Percentiles rank a stretch among this genome's conserved stretches.
Conservation (phyloP, 1,140 invertebrate genomes). For the Trichonephila clavata region DNA sequence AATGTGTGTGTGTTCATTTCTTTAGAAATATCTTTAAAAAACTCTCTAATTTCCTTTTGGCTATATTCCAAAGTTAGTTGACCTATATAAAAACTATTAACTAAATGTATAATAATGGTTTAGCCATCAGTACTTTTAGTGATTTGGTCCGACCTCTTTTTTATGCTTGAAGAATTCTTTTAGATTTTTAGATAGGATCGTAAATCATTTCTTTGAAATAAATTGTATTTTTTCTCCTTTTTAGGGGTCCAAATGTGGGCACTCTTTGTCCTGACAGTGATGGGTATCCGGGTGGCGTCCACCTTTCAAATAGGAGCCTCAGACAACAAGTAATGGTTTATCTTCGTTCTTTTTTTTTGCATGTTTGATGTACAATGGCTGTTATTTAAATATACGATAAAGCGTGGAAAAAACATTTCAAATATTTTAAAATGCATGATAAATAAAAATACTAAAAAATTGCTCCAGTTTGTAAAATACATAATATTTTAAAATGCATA, state of each 20-base stretch:
- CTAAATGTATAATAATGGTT: neutral
- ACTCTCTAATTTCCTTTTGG: neutral
- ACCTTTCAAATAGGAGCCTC: slow-evolving; percentile 74
- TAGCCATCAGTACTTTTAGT: neutral
- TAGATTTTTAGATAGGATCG: neutral
- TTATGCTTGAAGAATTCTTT: neutral
- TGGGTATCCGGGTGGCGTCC: slow-evolving; percentile 73
- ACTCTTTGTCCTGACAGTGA: slow-evolving; percentile 74
- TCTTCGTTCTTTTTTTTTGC: neutral
- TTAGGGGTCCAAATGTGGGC: slow-evolving; percentile 76
- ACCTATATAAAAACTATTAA: slow-evolving; percentile 8
- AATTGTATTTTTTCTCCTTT: neutral
- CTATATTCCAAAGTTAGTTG: neutral
- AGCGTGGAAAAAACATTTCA: too few relatives aligned
- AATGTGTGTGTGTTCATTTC: neutral
- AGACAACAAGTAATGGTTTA: slow-evolving; percentile 65
- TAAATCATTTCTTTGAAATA: neutral
- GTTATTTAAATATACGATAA: neutral
- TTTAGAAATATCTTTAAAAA: neutral
- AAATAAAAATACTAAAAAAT: too few relatives aligned
- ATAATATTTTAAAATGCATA: too few relatives aligned
- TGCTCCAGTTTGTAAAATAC: too few relatives aligned
- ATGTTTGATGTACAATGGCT: neutral
- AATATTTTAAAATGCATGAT: too few relatives aligned
- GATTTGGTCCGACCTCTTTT: slow-evolving; percentile 2